phyloP scores from a whole-genome alignment of 1,140 invertebrate species.

The Onthophagus taurus region DNA sequence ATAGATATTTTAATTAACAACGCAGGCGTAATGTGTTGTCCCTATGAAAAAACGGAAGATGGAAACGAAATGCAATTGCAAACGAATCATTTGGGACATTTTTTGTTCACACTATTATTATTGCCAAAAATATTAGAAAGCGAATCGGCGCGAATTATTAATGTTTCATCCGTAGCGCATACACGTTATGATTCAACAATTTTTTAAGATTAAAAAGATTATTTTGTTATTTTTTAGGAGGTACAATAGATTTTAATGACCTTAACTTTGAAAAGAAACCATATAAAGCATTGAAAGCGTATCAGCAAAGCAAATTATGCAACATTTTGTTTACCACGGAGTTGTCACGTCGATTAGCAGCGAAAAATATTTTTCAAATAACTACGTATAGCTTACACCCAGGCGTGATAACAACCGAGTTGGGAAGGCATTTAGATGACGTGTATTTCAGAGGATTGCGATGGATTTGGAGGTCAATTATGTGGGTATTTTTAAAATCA shows the following conservation, averaged over 20 bases:
- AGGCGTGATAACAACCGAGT: constrained; percentile 62
- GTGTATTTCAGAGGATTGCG: constrained; percentile 39
- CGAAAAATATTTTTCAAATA: constrained; percentile 30
- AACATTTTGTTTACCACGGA: constrained; percentile 64
- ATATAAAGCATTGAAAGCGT: constrained; percentile 51
- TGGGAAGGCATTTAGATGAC: constrained; percentile 57
- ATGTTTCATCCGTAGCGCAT: constrained; percentile 52
- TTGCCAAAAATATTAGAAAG: constrained; percentile 47
- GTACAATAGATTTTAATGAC: constrained; percentile 59
- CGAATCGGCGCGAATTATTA: constrained; percentile 47
- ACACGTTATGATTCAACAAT: constrained; percentile 31
- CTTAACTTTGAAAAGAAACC: constrained; percentile 51
- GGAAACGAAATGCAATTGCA: constrained; percentile 74
- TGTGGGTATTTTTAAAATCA: constrained; percentile 46
- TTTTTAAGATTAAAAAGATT: background rate
- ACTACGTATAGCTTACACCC: constrained; percentile 56
- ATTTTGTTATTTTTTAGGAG: constrained; percentile 34
- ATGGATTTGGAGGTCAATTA: constrained; percentile 25
- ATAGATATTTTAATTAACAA: constrained; percentile 74
- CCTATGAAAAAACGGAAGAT: constrained; percentile 55
- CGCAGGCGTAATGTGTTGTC: constrained; percentile 68
- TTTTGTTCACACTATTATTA: constrained; percentile 71
- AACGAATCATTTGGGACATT: constrained; percentile 75
- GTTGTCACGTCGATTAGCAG: constrained; percentile 47
- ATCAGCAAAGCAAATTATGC: constrained; percentile 65